phyloP scores from a whole-genome alignment of 2,113 vertebrate species.

The Setophaga kirtlandii region DNA sequence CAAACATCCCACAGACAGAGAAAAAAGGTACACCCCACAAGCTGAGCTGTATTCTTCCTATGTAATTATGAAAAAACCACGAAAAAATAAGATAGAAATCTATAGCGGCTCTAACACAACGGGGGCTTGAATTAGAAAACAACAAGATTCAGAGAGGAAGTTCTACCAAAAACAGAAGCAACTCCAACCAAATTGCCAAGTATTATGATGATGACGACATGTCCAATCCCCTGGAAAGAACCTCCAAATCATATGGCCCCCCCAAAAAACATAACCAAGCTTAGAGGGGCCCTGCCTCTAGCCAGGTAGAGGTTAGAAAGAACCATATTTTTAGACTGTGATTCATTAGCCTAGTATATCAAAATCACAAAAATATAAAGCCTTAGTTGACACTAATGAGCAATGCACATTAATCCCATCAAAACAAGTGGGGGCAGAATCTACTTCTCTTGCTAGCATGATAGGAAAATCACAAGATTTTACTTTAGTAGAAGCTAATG shows the following conservation, averaged over 20 bases:
- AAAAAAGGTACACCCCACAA: background rate
- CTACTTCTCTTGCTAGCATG: background rate
- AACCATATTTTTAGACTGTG: background rate
- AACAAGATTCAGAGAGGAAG: background rate
- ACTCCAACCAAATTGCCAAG: background rate
- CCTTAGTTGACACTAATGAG: background rate
- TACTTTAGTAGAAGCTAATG: background rate
- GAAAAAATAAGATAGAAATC: background rate
- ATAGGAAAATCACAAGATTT: background rate
- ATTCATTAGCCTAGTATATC: background rate
- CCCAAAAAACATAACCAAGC: background rate
- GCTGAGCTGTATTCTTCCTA: background rate
- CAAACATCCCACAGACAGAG: background rate
- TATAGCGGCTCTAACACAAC: background rate
- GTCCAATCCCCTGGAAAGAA: background rate
- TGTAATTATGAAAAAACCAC: background rate
- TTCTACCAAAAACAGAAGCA: background rate
- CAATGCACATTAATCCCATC: background rate
- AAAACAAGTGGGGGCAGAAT: background rate
- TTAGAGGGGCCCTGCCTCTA: background rate
- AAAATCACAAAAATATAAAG: background rate
- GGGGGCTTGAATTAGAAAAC: background rate
- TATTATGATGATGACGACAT: background rate
- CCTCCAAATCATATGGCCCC: background rate
- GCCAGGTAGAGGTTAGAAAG: background rate